These are phyloP conservation scores for Pycnonotus jocosus DNA, from an alignment of 2,113 vertebrate genomes.

Conservation along the genomic window DNA sequence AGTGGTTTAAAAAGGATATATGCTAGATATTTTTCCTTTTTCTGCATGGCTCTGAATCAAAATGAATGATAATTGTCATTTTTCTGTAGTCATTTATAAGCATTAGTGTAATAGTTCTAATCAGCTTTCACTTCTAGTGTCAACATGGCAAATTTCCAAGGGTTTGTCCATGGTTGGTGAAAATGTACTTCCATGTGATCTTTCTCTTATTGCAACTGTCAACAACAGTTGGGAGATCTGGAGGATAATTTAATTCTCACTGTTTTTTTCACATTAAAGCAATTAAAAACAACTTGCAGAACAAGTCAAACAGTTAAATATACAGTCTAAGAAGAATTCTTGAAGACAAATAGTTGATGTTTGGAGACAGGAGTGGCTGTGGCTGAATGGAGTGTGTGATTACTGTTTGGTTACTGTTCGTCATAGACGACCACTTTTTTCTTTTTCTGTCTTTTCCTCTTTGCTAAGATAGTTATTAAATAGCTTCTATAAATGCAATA, in stretches of 20 bases:
- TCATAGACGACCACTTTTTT: not conserved
- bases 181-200: not conserved
- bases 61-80: not conserved
- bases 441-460: not conserved
- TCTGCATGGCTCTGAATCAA: not conserved
- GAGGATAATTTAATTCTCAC: constrained; percentile 56
- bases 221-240: not conserved
- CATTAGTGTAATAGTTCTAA: not conserved
- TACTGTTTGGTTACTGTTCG: not conserved
- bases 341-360: not conserved
- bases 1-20: not conserved
- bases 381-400: not conserved
- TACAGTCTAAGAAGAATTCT: not conserved
- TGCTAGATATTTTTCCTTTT: not conserved
- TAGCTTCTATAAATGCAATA: not conserved
- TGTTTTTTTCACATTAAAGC: constrained; percentile 35
- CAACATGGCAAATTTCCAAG: not conserved
- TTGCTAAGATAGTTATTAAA: not conserved
- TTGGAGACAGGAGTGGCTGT: not conserved
- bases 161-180: not conserved
- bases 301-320: constrained; percentile 46
- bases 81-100: not conserved
- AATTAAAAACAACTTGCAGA: constrained; percentile 47
- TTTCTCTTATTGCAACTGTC: not conserved
- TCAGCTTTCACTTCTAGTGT: not conserved